These are phyloP conservation scores for Rhinoptilus africanus DNA, from an alignment of 2,113 vertebrate genomes.

Conservation along the genomic window DNA sequence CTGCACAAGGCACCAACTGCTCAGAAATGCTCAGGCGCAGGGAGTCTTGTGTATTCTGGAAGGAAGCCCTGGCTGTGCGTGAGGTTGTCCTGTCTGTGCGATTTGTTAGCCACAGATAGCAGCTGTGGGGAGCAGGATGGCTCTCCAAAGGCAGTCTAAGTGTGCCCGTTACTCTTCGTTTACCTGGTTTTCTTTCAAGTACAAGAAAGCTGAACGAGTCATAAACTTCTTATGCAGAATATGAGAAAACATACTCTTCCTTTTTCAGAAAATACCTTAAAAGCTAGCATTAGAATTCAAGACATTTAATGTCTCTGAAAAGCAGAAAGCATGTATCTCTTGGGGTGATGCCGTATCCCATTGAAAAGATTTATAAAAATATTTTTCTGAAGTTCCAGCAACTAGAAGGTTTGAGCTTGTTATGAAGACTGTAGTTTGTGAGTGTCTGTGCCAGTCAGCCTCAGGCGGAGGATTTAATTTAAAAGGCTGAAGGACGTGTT, in stretches of 20 bases:
- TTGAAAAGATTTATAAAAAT: background rate
- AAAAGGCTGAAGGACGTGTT: background rate
- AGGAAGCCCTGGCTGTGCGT: background rate
- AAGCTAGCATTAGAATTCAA: background rate
- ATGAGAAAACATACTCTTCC: background rate
- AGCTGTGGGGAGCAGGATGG: background rate
- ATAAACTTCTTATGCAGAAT: background rate
- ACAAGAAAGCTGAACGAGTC: background rate
- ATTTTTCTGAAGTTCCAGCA: background rate
- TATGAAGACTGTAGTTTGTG: background rate
- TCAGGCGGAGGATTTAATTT: background rate
- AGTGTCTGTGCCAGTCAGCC: background rate
- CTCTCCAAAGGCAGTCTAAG: background rate
- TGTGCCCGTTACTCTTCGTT: background rate
- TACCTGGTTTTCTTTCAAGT: background rate
- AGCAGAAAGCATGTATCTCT: background rate
- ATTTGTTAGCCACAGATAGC: background rate
- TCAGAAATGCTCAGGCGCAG: background rate
- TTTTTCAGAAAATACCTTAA: background rate
- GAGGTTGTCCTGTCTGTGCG: background rate
- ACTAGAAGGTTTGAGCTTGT: background rate
- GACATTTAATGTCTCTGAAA: background rate
- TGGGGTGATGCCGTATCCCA: background rate
- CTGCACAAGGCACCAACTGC: accelerated
- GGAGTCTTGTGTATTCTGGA: background rate